Percentiles rank a stretch among this genome's conserved stretches.
Conservation (phyloP, 1,140 invertebrate species). For the Drosophila asahinai region DNA sequence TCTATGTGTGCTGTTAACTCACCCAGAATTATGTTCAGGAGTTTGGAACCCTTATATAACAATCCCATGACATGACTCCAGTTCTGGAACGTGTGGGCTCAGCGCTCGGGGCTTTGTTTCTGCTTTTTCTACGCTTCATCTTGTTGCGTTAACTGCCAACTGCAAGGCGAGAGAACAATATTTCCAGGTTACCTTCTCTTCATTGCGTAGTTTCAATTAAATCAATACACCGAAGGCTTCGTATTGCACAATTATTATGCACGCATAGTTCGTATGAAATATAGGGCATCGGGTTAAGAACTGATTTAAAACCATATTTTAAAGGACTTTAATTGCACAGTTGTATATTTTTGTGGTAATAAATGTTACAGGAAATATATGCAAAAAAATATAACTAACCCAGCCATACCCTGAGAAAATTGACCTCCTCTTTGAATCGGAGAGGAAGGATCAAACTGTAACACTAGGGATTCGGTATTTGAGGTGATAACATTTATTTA, state of each 20-base stretch:
- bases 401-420: too few species aligned
- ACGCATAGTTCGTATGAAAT: neutral
- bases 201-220: constrained; percentile 1
- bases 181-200: neutral
- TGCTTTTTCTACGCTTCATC: constrained; percentile 84
- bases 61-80: constrained; percentile 85
- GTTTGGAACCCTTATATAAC: constrained; percentile 85
- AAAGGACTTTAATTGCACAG: too few species aligned
- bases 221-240: neutral
- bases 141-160: constrained; percentile 67
- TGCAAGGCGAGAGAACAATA: constrained; percentile 37
- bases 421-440: too few species aligned
- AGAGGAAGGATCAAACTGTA: too few species aligned
- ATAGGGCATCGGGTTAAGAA: neutral
- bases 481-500: too few species aligned
- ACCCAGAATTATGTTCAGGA: constrained; percentile 85
- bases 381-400: too few species aligned
- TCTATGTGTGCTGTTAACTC: constrained; percentile 39
- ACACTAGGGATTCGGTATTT: too few species aligned
- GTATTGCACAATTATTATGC: neutral
- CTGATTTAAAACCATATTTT: neutral
- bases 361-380: neutral
- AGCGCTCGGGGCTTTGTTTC: constrained; percentile 63
- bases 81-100: constrained; percentile 60
- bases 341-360: neutral